Conservation (phyloP, 1,140 invertebrate species). For the Bursaphelenchus mucronatus region DNA sequence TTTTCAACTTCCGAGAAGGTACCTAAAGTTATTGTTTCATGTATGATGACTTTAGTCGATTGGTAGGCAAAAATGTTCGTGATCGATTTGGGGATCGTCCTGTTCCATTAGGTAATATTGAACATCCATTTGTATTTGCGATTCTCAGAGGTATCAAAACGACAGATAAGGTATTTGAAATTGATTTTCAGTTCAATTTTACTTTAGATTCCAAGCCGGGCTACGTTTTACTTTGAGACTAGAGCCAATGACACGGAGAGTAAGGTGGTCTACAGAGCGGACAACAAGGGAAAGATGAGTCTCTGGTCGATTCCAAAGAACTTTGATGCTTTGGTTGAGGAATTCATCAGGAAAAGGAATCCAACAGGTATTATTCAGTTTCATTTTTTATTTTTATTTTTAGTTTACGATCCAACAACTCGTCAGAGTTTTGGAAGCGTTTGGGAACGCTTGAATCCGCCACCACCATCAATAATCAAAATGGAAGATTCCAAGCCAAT, state of each 20-base stretch:
- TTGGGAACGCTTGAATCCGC: slow-evolving; percentile 45
- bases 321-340: slow-evolving; percentile 45
- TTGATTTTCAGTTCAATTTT: slow-evolving; percentile 1
- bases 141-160: slow-evolving; percentile 41
- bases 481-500: slow-evolving; percentile 64
- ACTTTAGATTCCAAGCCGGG: slow-evolving; percentile 32
- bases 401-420: slow-evolving; percentile 52
- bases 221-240: slow-evolving; percentile 51
- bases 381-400: slow-evolving; percentile 21
- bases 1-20: slow-evolving; percentile 57
- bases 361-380: slow-evolving; percentile 39
- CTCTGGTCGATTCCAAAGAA: slow-evolving; percentile 53
- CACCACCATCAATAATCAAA: slow-evolving; percentile 38
- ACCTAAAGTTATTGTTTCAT: slow-evolving; percentile 6
- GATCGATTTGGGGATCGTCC: slow-evolving; percentile 50
- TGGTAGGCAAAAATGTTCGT: slow-evolving; percentile 42
- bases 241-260: slow-evolving; percentile 55
- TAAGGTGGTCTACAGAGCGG: slow-evolving; percentile 65
- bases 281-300: slow-evolving; percentile 44
- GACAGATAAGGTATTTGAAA: slow-evolving; percentile 27
- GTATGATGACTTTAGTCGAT: slow-evolving; percentile 36
- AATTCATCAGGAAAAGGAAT: slow-evolving; percentile 42
- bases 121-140: slow-evolving; percentile 56
- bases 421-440: slow-evolving; percentile 42
- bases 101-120: slow-evolving; percentile 32